These are phyloP conservation scores for Cataglyphis rosenhaueri DNA, from an alignment of 2,888 invertebrate species.

Conservation along the genomic window DNA sequence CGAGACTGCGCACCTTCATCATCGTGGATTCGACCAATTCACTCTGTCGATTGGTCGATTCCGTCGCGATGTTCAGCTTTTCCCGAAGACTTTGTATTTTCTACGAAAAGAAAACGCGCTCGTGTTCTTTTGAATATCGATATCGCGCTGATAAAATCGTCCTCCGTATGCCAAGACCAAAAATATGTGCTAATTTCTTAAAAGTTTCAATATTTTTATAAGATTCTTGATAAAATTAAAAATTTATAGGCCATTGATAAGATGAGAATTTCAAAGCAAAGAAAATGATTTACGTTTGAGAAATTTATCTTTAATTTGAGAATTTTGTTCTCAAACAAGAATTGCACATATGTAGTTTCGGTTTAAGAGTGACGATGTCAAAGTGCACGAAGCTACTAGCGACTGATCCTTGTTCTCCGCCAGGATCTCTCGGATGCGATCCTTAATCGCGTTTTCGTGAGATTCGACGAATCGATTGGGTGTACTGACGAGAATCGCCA, in stretches of 20 bases:
- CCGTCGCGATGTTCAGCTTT: constrained; percentile 90
- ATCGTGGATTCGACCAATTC: constrained; percentile 82
- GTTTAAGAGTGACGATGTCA: not conserved
- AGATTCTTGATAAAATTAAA: not conserved
- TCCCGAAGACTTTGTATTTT: constrained; percentile 92
- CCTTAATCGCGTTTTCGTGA: constrained; percentile 92
- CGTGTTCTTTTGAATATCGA: not conserved
- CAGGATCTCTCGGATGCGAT: constrained; percentile 91
- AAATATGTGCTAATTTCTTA: not conserved
- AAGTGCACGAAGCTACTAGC: constrained; percentile 86
- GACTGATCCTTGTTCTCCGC: constrained; percentile 92
- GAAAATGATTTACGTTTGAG: not conserved
- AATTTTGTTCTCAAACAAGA: not conserved
- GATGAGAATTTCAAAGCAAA: not conserved
- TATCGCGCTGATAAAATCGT: not conserved
- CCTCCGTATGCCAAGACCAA: not conserved
- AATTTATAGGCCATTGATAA: not conserved
- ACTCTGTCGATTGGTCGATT: constrained; percentile 90
- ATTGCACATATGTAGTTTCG: not conserved
- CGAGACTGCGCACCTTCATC: constrained; percentile 88
- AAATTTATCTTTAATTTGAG: not conserved
- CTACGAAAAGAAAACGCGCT: constrained; percentile 83
- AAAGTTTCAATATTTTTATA: not conserved
- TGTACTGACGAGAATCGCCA: constrained; percentile 90
- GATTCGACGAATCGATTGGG: constrained; percentile 92